Conservation (phyloP, 1,140 invertebrate genomes). For the Pseudomyrmex concolor region DNA sequence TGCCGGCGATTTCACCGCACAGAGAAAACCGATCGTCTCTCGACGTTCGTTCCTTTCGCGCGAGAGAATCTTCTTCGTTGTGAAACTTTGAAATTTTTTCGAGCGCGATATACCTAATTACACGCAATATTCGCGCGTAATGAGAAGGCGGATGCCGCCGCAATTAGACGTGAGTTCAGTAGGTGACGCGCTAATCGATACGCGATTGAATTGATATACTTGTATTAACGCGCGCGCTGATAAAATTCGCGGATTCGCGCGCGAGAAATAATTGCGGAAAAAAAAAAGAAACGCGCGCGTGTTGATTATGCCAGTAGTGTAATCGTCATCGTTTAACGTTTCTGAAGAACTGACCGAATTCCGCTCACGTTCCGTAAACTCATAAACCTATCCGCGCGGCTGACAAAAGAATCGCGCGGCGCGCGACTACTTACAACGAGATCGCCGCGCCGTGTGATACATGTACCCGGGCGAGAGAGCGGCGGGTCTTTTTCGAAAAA, state of each 20-base stretch:
- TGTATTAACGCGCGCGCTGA: too few relatives aligned
- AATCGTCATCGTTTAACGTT: not conserved
- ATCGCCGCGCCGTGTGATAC: slow-evolving; percentile 14
- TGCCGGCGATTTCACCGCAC: slow-evolving; percentile 61
- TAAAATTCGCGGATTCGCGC: too few relatives aligned
- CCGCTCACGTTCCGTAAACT: slow-evolving; percentile 12
- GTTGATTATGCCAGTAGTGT: too few relatives aligned
- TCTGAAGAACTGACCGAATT: slow-evolving; percentile 12
- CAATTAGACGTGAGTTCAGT: too few relatives aligned
- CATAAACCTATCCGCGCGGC: slow-evolving; percentile 31
- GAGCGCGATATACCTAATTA: not conserved
- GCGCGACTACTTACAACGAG: slow-evolving; percentile 5
- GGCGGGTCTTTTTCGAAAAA: slow-evolving; percentile 39
- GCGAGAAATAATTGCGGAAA: too few relatives aligned
- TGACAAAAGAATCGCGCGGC: slow-evolving; percentile 1
- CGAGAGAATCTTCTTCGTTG: slow-evolving; percentile 14
- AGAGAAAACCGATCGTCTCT: slow-evolving; percentile 59
- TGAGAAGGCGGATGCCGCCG: not conserved
- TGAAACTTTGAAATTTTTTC: slow-evolving; percentile 37
- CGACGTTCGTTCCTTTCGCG: not conserved
- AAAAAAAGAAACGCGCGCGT: too few relatives aligned
- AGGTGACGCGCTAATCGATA: too few relatives aligned
- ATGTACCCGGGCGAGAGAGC: not conserved
- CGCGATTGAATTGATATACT: too few relatives aligned
- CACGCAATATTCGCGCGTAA: not conserved